Evolutionary conservation across 2,797 vertebrate genomes (phyloP).

Genomic region (Selene dorsalis): DNA sequence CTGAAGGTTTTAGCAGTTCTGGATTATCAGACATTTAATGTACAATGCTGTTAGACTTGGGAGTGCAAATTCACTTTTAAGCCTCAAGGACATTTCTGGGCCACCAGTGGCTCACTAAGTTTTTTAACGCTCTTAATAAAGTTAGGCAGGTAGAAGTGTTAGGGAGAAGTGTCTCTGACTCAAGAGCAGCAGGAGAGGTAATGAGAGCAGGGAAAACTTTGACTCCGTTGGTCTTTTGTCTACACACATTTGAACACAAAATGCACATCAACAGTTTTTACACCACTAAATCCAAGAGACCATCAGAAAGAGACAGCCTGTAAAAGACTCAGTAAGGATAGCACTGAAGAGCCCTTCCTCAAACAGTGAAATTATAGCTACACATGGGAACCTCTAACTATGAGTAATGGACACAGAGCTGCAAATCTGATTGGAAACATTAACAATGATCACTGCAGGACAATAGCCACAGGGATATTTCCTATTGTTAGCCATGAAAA

Average conservation of each 20-base stretch:
- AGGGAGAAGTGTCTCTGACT: conserved; percentile 22
- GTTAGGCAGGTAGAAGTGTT: conserved; percentile 46
- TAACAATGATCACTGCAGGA: conserved; percentile 37
- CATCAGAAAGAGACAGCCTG: background rate
- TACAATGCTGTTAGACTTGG: conserved; percentile 36
- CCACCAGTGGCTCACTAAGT: conserved; percentile 44
- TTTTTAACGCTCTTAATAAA: conserved; percentile 48
- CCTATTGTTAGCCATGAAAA: conserved; percentile 28
- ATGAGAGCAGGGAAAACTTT: background rate
- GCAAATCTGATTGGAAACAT: conserved; percentile 36
- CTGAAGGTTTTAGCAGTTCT: conserved; percentile 29
- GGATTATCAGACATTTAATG: conserved; percentile 31
- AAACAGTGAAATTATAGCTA: conserved; percentile 17
- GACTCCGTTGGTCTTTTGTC: conserved; percentile 17
- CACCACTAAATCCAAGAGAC: conserved; percentile 9
- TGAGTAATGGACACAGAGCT: conserved; percentile 32
- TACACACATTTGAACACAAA: conserved; percentile 7
- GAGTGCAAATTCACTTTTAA: conserved; percentile 50
- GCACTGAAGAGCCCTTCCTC: no score
- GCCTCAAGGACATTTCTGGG: conserved; percentile 57
- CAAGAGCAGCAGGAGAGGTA: background rate
- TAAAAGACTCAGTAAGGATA: no score
- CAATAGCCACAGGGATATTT: conserved; percentile 31
- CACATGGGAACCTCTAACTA: conserved; percentile 8
- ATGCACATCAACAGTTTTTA: conserved; percentile 8